Conservation (phyloP, 2,797 vertebrate genomes). For the Sus cebifrons region DNA sequence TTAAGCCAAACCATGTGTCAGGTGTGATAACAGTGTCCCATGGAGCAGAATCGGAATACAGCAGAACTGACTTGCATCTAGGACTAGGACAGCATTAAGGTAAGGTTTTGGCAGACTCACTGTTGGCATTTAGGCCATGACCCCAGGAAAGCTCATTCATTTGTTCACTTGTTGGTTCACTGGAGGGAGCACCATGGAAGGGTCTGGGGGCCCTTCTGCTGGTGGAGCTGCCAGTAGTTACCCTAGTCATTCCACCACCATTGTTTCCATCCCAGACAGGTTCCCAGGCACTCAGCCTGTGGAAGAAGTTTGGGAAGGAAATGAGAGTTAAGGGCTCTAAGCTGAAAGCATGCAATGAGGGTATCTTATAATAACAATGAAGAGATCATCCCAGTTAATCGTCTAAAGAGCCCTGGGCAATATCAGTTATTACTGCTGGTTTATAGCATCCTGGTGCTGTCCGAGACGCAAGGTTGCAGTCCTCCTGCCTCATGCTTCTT, state of each 20-base stretch:
- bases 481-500: constrained; percentile 36
- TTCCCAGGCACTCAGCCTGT: background rate
- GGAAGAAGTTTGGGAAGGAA: background rate
- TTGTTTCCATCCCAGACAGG: background rate
- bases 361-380: background rate
- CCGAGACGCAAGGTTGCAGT: background rate
- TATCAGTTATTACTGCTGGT: background rate
- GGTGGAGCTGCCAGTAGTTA: background rate
- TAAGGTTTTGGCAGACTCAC: background rate
- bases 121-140: background rate
- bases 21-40: background rate
- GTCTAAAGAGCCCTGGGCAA: background rate
- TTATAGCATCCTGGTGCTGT: background rate
- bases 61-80: background rate
- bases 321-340: background rate
- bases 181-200: background rate
- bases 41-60: background rate
- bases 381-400: background rate
- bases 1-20: constrained; percentile 35
- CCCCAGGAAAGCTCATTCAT: background rate
- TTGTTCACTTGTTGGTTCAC: background rate
- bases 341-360: background rate
- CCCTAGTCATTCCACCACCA: background rate
- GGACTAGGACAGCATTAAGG: background rate
- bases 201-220: background rate